Base-by-base conservation (phyloP, 2,888 invertebrate species). In the Bombylius major region DNA sequence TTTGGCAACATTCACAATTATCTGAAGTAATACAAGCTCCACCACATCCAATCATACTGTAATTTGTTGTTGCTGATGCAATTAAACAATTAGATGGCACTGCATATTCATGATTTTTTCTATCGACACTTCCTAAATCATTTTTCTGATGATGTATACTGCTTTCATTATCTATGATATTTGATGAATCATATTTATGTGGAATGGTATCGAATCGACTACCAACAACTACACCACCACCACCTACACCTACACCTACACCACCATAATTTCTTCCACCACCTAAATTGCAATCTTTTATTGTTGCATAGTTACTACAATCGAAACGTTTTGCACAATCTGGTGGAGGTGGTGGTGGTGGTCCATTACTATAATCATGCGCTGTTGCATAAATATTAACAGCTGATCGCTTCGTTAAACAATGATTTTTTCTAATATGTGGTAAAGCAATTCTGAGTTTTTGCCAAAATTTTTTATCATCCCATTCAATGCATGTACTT, bases 391-490 rank as follows among this genome's bases (percentile, higher is more conserved):
- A 85, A 73, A 85, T 84, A 73, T 85, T 85, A 67, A 82, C 81
- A 63, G 83, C 81, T 59, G 84, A 82, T 48, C 60, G 60, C 53
- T 63, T 60, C 11, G 61, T 56, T 14, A 62, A 47, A 48, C 70
- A 71, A 58, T 70, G 65, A 39, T 70, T 69, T 56, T 70, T 70
- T 56, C 62, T 47, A 45, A 55, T 55, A 54, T 68, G 89, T 58
- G 94, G 94, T 83, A 95, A 84, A 55, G 92, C 89, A 69, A 90
- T 90, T 69, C 89, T 84, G 61, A 97, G 78, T 76, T 96, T 95
- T 70, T 94, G 92, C 97, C 97, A 97, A 78, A 97, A 97, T 70
- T 91, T 85, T 71, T 89, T 87, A 76, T 97, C 95, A 61, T 90
- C 90, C 87, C 90, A 92, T 73, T 90, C 89, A 69, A 97, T 85